These are phyloP conservation scores for Micromys minutus DNA, from an alignment of 2,113 vertebrate species.

Conservation along the genomic window DNA sequence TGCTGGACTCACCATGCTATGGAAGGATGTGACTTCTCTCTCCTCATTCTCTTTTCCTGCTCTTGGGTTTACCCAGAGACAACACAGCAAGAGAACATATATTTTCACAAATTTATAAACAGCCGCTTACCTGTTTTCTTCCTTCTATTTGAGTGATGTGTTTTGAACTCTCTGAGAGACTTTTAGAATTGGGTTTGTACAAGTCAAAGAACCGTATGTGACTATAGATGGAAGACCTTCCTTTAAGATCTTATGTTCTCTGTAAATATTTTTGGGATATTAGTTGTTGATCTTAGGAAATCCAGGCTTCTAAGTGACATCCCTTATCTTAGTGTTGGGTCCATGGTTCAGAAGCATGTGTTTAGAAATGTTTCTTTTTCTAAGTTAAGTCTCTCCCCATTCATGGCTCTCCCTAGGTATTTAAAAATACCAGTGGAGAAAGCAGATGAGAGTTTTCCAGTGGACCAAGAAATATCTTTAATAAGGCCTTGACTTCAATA, in stretches of 20 bases:
- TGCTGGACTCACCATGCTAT: not conserved
- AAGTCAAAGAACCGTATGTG: not conserved
- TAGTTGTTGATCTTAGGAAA: not conserved
- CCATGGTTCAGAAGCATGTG: not conserved
- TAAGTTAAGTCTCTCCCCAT: not conserved
- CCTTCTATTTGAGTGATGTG: slow-evolving; percentile 4
- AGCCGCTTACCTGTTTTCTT: not conserved
- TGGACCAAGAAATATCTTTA: slow-evolving; percentile 69
- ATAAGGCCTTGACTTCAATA: slow-evolving; percentile 79
- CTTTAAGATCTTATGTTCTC: slow-evolving; percentile 1
- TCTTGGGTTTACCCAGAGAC: slow-evolving; percentile 22
- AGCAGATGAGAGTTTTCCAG: slow-evolving; percentile 6
- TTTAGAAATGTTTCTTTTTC: slow-evolving; percentile 37
- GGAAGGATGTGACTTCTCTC: not conserved
- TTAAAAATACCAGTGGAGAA: not conserved
- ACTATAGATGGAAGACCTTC: not conserved
- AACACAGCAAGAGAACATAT: not conserved
- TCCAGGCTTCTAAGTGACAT: slow-evolving; percentile 16
- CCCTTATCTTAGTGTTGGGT: not conserved
- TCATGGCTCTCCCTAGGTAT: not conserved
- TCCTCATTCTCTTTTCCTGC: not conserved
- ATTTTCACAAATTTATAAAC: slow-evolving; percentile 33
- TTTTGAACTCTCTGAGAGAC: not conserved
- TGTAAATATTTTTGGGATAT: slow-evolving; percentile 30
- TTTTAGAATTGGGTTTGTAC: not conserved